These are phyloP conservation scores for Mythimna loreyi DNA, from an alignment of 2,888 invertebrate species.

Conservation along the genomic window DNA sequence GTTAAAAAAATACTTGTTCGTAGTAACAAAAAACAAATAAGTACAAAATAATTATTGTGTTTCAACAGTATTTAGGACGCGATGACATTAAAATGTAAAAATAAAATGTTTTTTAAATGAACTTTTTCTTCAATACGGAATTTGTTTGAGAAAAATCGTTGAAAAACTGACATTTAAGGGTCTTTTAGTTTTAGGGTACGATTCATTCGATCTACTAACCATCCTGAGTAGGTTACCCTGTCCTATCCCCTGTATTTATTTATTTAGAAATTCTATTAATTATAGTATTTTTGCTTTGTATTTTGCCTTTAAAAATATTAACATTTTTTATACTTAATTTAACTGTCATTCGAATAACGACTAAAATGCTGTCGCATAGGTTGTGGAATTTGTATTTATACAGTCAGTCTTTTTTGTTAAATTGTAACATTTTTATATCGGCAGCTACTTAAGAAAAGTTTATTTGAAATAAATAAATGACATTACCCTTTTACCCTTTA, in stretches of 20 bases:
- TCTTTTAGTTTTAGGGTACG: constrained; percentile 18
- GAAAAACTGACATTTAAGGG: constrained; percentile 4
- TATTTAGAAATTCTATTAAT: constrained; percentile 83
- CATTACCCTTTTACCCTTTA: constrained; percentile 73
- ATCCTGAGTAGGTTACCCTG: constrained; percentile 74
- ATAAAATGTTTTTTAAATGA: constrained; percentile 6
- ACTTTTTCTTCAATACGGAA: constrained; percentile 26
- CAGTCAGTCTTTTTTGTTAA: constrained; percentile 81
- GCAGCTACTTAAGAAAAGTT: constrained; percentile 88
- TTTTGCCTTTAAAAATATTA: constrained; percentile 82
- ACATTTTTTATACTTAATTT: constrained; percentile 67
- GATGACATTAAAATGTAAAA: constrained; percentile 38
- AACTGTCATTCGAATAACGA: constrained; percentile 63
- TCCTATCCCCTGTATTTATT: constrained; percentile 86
- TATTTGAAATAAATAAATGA: constrained; percentile 89
- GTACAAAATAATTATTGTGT: constrained; percentile 57
- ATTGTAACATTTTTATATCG: constrained; percentile 85
- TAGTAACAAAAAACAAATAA: constrained; percentile 68
- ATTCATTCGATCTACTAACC: constrained; percentile 73
- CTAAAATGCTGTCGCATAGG: constrained; percentile 72
- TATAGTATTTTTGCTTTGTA: constrained; percentile 86
- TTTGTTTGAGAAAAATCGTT: constrained; percentile 32
- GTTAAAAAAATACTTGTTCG: constrained; percentile 65
- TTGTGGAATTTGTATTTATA: constrained; percentile 84
- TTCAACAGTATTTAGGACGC: constrained; percentile 63